Evolutionary conservation across 2,888 invertebrate species (phyloP).

Genomic region (Eremobia ochroleuca): DNA sequence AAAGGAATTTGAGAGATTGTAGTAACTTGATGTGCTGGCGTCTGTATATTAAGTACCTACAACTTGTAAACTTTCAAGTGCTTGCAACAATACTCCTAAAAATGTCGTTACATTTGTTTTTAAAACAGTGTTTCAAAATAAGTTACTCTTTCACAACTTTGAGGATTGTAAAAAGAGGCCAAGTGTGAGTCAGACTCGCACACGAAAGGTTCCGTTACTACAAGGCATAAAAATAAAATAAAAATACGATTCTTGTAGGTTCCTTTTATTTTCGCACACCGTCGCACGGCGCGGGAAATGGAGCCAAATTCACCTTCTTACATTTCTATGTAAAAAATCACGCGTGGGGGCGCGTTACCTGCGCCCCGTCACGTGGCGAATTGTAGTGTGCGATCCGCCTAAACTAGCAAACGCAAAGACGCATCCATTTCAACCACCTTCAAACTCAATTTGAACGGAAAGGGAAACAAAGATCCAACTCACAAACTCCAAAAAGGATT

Average conservation of each 20-base stretch:
- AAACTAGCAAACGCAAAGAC: constrained; percentile 6
- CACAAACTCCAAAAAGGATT: constrained; percentile 58
- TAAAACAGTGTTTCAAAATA: not conserved
- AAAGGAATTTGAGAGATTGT: too few relatives aligned
- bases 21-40: too few relatives aligned
- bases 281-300: not conserved
- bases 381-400: not conserved
- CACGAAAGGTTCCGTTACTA: not conserved
- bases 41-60: too few relatives aligned
- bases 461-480: constrained; percentile 57
- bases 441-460: constrained; percentile 50
- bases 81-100: constrained; percentile 21
- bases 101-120: constrained; percentile 5
- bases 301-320: not conserved
- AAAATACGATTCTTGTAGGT: not conserved
- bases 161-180: not conserved
- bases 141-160: not conserved
- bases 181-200: not conserved
- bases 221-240: not conserved
- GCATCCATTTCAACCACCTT: constrained; percentile 40
- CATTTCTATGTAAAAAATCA: not conserved
- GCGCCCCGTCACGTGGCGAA: too few relatives aligned
- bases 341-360: not conserved
- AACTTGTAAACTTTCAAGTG: constrained; percentile 31
- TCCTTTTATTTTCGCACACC: not conserved